Conservation (phyloP, 2,797 vertebrate genomes). For the Hippoglossus hippoglossus region DNA sequence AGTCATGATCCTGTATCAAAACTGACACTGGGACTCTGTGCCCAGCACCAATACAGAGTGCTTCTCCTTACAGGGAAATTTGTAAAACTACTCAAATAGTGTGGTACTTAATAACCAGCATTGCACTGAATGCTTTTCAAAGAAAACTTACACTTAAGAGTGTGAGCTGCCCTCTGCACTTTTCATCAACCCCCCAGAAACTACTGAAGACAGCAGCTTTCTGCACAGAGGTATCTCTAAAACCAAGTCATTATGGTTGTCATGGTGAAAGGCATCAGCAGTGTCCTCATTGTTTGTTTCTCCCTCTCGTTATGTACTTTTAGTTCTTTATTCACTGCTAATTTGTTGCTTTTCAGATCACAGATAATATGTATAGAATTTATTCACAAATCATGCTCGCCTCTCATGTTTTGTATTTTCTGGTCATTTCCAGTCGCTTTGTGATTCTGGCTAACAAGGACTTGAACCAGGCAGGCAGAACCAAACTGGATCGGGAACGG, state of each 20-base stretch:
- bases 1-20: slow-evolving; percentile 19
- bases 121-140: neutral
- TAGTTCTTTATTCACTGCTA: slow-evolving; percentile 3
- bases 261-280: slow-evolving; percentile 7
- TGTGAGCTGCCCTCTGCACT: neutral
- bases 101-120: neutral
- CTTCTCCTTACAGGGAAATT: neutral
- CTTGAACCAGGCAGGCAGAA: slow-evolving; percentile 87
- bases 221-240: neutral
- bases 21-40: neutral
- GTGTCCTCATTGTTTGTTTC: neutral
- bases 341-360: too few relatives aligned
- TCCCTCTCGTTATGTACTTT: neutral
- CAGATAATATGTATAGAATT: neutral
- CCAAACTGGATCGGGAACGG: slow-evolving; percentile 92
- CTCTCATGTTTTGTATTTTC: slow-evolving; percentile 10
- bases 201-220: slow-evolving; percentile 12
- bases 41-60: neutral
- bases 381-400: neutral
- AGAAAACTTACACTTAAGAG: slow-evolving; percentile 1
- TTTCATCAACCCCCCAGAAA: neutral
- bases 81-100: slow-evolving; percentile 2
- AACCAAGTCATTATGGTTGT: slow-evolving; percentile 22
- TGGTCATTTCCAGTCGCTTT: slow-evolving; percentile 84
- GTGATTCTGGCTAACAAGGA: slow-evolving; percentile 94